A percentile compares a stretch with the other conserved stretches of the same genome.
phyloP scores from a whole-genome alignment of 2,797 vertebrate species.

The Melanotaenia parkinsoni region DNA sequence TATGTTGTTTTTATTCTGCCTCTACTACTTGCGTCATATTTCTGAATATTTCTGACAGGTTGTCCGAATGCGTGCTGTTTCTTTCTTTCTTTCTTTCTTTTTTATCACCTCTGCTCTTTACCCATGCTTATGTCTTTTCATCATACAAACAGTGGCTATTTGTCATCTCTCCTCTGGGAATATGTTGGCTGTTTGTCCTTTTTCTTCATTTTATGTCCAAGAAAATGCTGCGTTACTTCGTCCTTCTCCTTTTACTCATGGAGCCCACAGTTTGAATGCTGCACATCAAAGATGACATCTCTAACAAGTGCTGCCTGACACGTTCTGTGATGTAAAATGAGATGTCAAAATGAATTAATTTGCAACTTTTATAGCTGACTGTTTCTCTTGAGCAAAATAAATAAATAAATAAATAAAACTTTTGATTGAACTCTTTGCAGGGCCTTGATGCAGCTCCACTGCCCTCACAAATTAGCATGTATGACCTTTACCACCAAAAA shows the following conservation, averaged over 20 bases:
- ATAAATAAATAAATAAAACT: neutral
- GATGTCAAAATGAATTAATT: neutral
- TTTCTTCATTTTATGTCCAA: conserved; percentile 16
- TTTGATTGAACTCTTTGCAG: conserved; percentile 11
- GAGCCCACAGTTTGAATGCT: neutral
- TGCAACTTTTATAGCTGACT: conserved; percentile 5
- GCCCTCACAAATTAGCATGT: conserved; percentile 16
- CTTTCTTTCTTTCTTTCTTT: neutral
- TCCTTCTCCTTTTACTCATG: neutral
- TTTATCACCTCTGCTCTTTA: conserved; percentile 18
- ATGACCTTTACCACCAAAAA: conserved; percentile 51
- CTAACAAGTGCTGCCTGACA: too few species aligned
- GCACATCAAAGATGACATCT: neutral
- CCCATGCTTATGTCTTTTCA: conserved; percentile 19
- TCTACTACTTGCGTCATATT: conserved; percentile 48
- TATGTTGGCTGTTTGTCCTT: conserved; percentile 9
- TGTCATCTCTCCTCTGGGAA: conserved; percentile 38
- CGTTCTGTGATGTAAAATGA: neutral
- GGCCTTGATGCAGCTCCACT: conserved; percentile 15
- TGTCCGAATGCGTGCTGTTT: conserved; percentile 25
- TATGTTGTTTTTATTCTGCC: conserved; percentile 45
- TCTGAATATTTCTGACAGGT: conserved; percentile 32
- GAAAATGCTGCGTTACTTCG: conserved; percentile 14
- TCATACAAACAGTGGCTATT: conserved; percentile 31
- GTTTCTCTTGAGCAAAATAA: neutral